A percentile compares a stretch with the other conserved stretches of the same genome.
Evolutionary conservation across 1,140 invertebrate genomes (phyloP).

Genomic region (Drosophila fuyamai): DNA sequence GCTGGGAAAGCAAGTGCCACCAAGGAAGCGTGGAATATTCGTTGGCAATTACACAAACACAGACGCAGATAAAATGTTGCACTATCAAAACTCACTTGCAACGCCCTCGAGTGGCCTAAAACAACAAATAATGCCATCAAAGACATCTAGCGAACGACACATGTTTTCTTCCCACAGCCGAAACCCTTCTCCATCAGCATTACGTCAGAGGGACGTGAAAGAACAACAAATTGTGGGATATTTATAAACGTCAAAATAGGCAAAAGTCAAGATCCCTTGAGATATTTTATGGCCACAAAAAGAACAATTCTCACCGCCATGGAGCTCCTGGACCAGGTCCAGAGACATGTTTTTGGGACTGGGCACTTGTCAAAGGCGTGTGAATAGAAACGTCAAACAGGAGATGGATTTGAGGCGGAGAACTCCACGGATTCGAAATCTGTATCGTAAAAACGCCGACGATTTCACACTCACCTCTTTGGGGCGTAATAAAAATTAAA

Average conservation of each 20-base stretch:
- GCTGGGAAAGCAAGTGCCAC: conserved; percentile 61
- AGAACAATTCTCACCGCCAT: conserved; percentile 19
- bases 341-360: conserved; percentile 5
- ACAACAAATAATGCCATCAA: conserved; percentile 84
- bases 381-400: conserved; percentile 82
- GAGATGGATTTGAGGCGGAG: conserved; percentile 6
- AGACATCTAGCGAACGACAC: conserved; percentile 49
- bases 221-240: conserved; percentile 75
- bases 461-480: conserved; percentile 71
- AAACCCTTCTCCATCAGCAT: conserved; percentile 81
- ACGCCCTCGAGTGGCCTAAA: conserved; percentile 70
- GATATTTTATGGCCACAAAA: conserved; percentile 69
- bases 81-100: conserved; percentile 81
- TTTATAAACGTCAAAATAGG: conserved; percentile 84
- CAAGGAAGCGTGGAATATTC: conserved; percentile 73
- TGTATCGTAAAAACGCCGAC: conserved; percentile 68
- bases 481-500: conserved; percentile 79
- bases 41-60: conserved; percentile 62
- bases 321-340: conserved; percentile 32
- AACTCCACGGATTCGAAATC: conserved; percentile 29
- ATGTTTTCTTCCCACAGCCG: conserved; percentile 72
- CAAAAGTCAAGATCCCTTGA: conserved; percentile 60
- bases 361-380: conserved; percentile 68
- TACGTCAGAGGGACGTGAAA: conserved; percentile 60
- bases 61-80: conserved; percentile 12